Evolutionary conservation across 1,140 invertebrate species (phyloP).

Genomic region (Caenorhabditis remanei): DNA sequence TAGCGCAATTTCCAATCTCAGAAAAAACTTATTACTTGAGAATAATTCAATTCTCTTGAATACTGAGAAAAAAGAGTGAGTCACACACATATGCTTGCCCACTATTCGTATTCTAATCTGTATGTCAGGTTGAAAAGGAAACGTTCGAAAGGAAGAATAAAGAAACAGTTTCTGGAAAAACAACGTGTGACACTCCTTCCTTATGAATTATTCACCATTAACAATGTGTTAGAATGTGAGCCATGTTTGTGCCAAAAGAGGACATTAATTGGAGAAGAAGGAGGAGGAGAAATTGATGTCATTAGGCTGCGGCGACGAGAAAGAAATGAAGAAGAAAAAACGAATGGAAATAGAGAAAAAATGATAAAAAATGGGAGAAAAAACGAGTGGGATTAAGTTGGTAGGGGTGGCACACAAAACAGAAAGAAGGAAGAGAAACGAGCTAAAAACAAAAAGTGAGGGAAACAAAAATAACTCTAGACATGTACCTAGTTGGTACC

Average conservation of each 20-base stretch:
- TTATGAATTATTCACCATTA: background rate
- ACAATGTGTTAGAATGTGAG: slow-evolving; percentile 4
- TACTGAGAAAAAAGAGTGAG: background rate
- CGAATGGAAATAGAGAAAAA: background rate
- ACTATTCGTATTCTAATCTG: background rate
- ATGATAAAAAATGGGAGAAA: background rate
- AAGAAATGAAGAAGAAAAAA: background rate
- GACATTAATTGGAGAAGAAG: slow-evolving; percentile 18
- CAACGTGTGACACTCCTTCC: background rate
- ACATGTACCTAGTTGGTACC: background rate
- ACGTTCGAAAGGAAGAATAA: slow-evolving; percentile 2
- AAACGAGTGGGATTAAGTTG: background rate
- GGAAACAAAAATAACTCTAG: background rate
- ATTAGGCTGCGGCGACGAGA: background rate
- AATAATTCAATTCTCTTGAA: too few species aligned
- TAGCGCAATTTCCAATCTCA: too few species aligned
- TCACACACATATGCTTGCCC: background rate
- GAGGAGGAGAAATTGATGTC: slow-evolving; percentile 14
- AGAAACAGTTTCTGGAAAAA: background rate
- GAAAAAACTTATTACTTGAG: too few species aligned
- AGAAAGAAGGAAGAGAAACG: background rate
- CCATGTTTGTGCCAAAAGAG: slow-evolving; percentile 4
- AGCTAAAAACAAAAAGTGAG: background rate
- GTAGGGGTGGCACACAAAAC: background rate
- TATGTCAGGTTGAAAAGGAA: slow-evolving; percentile 10